Evolutionary conservation across 1,140 invertebrate species (phyloP).

Genomic region (Cherax destructor): DNA sequence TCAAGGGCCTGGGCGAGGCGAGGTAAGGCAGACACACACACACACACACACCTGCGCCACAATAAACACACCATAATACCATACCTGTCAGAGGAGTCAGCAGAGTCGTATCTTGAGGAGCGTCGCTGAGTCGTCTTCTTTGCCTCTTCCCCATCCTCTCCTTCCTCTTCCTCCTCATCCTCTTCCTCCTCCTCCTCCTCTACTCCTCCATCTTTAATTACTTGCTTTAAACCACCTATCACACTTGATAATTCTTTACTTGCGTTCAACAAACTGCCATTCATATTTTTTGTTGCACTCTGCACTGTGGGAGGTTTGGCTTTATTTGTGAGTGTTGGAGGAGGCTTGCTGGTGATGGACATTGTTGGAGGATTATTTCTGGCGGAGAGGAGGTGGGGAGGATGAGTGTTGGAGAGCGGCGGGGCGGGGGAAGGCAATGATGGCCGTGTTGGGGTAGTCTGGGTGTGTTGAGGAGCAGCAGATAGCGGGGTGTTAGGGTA

Average conservation of each 20-base stretch:
- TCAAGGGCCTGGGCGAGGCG: too few relatives aligned
- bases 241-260: constrained; percentile 21
- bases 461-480: constrained; percentile 9
- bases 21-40: neutral
- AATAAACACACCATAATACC: neutral
- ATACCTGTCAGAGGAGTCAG: constrained; percentile 56
- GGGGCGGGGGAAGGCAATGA: constrained; percentile 13
- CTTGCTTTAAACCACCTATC: neutral
- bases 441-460: neutral
- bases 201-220: constrained; percentile 12
- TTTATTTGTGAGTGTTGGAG: neutral
- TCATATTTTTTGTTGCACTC: constrained; percentile 15
- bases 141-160: constrained; percentile 10
- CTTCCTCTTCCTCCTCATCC: constrained; percentile 38
- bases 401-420: neutral
- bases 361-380: too few relatives aligned
- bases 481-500: neutral
- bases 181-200: constrained; percentile 20
- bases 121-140: constrained; percentile 36
- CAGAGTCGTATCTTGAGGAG: constrained; percentile 49
- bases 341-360: neutral
- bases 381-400: neutral
- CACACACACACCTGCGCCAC: neutral
- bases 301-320: constrained; percentile 15
- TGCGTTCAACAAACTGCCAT: constrained; percentile 31